Evolutionary conservation across 2,888 invertebrate genomes (phyloP), one percentile per base, ranked within the genome.

Genomic region (Epinotia ramella): DNA sequence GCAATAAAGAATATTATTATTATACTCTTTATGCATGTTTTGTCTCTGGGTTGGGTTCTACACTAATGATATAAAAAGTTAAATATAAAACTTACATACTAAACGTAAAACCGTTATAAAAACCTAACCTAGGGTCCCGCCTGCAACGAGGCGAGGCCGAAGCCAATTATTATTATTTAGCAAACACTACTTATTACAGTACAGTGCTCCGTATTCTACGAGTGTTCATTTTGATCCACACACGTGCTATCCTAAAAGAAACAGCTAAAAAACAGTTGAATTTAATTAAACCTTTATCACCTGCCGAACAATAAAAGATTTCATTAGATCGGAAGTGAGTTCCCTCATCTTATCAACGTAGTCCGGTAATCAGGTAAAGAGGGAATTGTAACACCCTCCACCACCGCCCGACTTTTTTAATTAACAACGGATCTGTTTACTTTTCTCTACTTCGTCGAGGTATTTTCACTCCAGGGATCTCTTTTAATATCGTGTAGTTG

Each of bases 321-420:
- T 72, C 76, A 72, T 76, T 76, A 76, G 71, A 72, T 72, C 72
- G 76, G 63, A 67, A 72, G 71, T 62, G 62, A 71, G 71, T 72
- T 76, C 63, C 72, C 71, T 76, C 76, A 63, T 67, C 76, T 67
- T 63, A 68, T 67, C 73, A 71, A 76, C 67, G 70, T 80, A 78
- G 77, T 80, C 74, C 78, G 78, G 80, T 83, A 82, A 84, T 83
- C 82, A 84, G 81, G 79, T 81, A 81, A 83, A 80, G 79, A 79
- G 78, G 80, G 80, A 78, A 49, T 73, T 76, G 73, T 81, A 81
- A 84, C 81, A 78, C 83, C 81, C 79, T 76, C 80, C 78, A 81
- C 81, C 80, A 79, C 81, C 80, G 79, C 78, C 80, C 73, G 82
- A 82, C 81, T 84, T 84, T 84, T 84, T 84, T 84, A 84, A 84